Evolutionary conservation across 2,888 invertebrate species (phyloP).

Genomic region (Meliscaeva auricollis): DNA sequence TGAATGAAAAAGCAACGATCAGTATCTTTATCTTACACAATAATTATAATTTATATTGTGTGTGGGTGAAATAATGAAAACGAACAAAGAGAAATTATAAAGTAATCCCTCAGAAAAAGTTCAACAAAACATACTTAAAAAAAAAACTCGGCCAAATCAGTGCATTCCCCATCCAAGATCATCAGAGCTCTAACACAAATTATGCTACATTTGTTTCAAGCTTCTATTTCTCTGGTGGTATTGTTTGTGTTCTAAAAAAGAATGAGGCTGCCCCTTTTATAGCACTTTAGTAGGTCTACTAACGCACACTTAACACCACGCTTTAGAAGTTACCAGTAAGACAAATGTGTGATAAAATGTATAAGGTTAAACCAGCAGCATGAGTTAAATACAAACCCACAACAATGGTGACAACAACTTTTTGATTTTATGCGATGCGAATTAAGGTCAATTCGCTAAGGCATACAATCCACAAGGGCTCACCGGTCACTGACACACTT

Average conservation of each 20-base stretch:
- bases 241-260: background rate
- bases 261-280: slow-evolving; percentile 4
- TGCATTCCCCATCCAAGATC: background rate
- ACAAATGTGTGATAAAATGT: slow-evolving; percentile 20
- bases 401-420: slow-evolving; percentile 17
- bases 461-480: slow-evolving; percentile 17
- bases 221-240: slow-evolving; percentile 7
- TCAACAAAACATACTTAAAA: background rate
- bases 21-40: background rate
- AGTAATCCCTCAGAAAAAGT: background rate
- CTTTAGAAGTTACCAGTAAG: slow-evolving; percentile 2
- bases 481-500: slow-evolving; percentile 53
- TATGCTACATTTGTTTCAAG: slow-evolving; percentile 27
- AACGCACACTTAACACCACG: slow-evolving; percentile 9
- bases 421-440: slow-evolving; percentile 2
- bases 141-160: slow-evolving; percentile 67
- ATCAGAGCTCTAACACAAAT: slow-evolving; percentile 40
- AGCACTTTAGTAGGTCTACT: slow-evolving; percentile 7
- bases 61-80: slow-evolving; percentile 47
- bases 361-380: slow-evolving; percentile 36
- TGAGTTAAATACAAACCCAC: slow-evolving; percentile 14
- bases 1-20: slow-evolving; percentile 22
- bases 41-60: background rate
- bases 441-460: slow-evolving; percentile 53
- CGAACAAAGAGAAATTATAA: slow-evolving; percentile 1